Percentiles rank a stretch among this genome's conserved stretches.
These are phyloP conservation scores for Castor canadensis DNA, from an alignment of 2,113 vertebrate genomes.

Conservation along the genomic window DNA sequence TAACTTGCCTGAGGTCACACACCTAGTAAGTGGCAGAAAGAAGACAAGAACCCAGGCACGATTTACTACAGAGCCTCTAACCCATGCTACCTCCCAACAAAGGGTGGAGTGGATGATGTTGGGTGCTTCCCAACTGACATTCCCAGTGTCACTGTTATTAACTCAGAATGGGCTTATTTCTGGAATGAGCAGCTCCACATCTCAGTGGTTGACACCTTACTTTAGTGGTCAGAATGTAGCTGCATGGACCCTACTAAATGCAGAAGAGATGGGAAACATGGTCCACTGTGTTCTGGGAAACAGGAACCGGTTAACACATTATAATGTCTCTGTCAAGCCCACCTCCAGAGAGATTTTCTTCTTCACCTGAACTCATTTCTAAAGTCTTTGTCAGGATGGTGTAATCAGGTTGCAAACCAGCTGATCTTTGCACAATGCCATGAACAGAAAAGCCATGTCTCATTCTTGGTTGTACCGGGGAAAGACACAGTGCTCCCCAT, in stretches of 20 bases:
- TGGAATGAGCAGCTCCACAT: rapidly evolving
- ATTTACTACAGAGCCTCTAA: neutral
- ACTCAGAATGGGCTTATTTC: neutral
- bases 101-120: neutral
- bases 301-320: neutral
- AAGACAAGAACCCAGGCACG: neutral
- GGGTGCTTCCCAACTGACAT: neutral
- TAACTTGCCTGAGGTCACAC: neutral
- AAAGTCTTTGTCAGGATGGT: neutral
- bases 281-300: neutral
- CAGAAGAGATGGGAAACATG: neutral
- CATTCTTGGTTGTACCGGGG: neutral
- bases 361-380: neutral
- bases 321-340: neutral
- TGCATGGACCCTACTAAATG: too few relatives aligned
- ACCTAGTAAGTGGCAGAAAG: neutral
- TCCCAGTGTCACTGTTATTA: neutral
- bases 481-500: neutral
- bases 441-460: neutral
- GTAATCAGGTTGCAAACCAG: too few relatives aligned
- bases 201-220: neutral
- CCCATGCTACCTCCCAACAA: neutral
- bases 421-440: neutral
- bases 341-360: neutral
- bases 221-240: neutral